Base-by-base conservation (phyloP, 1,140 invertebrate species). In the Arctopsyche grandis region DNA sequence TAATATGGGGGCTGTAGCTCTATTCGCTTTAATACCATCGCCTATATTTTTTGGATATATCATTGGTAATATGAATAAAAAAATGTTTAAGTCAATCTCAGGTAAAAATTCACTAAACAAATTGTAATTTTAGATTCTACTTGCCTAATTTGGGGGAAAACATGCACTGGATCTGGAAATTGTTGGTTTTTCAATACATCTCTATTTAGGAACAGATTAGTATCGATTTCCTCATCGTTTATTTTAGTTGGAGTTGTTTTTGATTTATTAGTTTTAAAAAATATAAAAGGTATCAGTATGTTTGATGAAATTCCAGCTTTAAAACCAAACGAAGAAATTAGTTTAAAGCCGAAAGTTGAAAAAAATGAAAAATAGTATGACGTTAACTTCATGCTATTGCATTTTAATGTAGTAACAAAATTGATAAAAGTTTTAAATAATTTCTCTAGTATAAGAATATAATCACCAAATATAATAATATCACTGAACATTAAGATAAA, bases 141-240 rank as follows among this genome's bases (percentile, higher is more conserved):
- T 21, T 94, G 93, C 81, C 82, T 93, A 3, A 91, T 93, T 10
- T 94, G 93, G 93, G 93, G 93, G 14, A 93, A 92, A 83, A 93
- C 93, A 9, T 93, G 92, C 83, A 87, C 90, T 5, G 91, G 91
- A 74, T 93, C 89, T 46, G 93, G 93, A 74, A 93, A 94, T 83
- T 93, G 93, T 84, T 93, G 92, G 92, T 85, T 93, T 0, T 93
- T 93, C 82, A 90, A 93, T 85, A 90, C 91, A 12, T 88, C 90
- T 82, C 88, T 87, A 21, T 85, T 94, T 81, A 88, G 92, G 83
- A 92, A 92, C 80, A 87, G 89, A 22, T 82, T 93, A 44, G 93
- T 93, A 84, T 91, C 91, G 66, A 93, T 91, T 14, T 91, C 93
- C 26, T 91, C 86, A 87, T 89, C 87, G 82, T 92, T 93, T 75